These are phyloP conservation scores for Lymantria monacha DNA, from an alignment of 2,888 invertebrate species.

Conservation along the genomic window DNA sequence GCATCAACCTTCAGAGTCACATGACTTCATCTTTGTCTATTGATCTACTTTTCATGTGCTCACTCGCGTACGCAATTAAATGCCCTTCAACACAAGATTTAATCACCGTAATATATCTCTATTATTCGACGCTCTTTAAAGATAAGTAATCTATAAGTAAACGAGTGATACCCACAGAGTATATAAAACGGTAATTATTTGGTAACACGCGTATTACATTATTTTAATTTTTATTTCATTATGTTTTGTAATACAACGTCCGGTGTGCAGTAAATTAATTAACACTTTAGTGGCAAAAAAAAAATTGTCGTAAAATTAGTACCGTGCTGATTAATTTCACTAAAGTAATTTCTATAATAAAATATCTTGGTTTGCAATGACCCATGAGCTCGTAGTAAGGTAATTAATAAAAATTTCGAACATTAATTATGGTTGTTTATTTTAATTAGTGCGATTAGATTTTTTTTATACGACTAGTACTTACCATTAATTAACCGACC, in stretches of 20 bases:
- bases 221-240: constrained; percentile 24
- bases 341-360: too few relatives aligned
- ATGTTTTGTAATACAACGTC: constrained; percentile 36
- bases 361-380: too few relatives aligned
- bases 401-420: not conserved
- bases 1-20: constrained; percentile 55
- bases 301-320: too few relatives aligned
- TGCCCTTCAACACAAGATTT: constrained; percentile 42
- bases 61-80: constrained; percentile 31
- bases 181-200: constrained; percentile 20
- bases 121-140: constrained; percentile 4
- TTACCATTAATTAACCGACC: not conserved
- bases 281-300: not conserved
- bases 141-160: constrained; percentile 18
- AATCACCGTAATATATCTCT: constrained; percentile 30
- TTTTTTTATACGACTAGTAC: not conserved
- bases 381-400: too few relatives aligned
- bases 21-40: constrained; percentile 56
- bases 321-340: too few relatives aligned
- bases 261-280: constrained; percentile 19
- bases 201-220: constrained; percentile 4
- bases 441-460: not conserved
- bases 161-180: constrained; percentile 5
- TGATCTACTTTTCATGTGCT: constrained; percentile 57
- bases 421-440: not conserved